phyloP scores from a whole-genome alignment of 2,797 vertebrate species.

The Anguilla marmorata region DNA sequence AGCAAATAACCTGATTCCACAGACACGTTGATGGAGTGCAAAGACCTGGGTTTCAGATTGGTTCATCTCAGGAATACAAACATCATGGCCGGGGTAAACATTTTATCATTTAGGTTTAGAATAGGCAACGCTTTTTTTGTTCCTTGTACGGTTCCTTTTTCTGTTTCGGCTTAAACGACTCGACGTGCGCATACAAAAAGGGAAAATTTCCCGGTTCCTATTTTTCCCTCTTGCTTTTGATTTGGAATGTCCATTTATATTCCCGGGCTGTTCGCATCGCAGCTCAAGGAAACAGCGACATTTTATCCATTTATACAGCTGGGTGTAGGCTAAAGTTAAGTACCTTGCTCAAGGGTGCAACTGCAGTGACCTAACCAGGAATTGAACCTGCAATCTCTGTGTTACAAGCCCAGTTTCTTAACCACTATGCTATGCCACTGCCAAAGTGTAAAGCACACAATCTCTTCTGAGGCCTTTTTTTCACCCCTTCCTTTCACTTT shows the following conservation, averaged over 20 bases:
- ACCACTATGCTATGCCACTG: neutral
- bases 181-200: neutral
- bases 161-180: neutral
- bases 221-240: neutral
- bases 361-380: neutral
- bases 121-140: neutral
- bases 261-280: neutral
- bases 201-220: neutral
- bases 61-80: neutral
- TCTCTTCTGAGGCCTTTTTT: neutral
- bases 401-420: neutral
- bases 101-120: neutral
- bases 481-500: neutral
- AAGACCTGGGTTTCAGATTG: conserved; percentile 24
- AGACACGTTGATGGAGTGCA: conserved; percentile 1
- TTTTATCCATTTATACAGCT: neutral
- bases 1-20: conserved; percentile 19
- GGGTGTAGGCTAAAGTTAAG: neutral
- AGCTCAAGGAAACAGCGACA: neutral
- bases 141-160: neutral
- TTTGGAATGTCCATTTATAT: neutral
- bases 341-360: neutral
- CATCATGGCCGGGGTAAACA: neutral
- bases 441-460: neutral
- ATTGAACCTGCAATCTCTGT: neutral